Conservation (phyloP, 1,140 invertebrate species). For the Catajapyx aquilonaris region DNA sequence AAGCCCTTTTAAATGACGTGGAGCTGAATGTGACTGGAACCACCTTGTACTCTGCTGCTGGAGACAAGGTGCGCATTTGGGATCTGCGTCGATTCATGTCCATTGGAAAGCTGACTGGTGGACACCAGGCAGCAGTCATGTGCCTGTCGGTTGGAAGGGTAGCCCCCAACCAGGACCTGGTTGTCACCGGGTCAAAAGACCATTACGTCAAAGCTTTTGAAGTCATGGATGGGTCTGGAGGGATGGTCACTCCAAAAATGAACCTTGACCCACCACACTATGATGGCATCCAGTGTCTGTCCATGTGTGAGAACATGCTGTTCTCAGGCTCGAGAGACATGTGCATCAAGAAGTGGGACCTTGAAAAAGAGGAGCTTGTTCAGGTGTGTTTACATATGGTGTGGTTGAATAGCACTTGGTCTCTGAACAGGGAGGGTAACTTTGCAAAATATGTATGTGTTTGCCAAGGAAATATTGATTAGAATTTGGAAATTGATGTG, state of each 20-base stretch:
- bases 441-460: too few species aligned
- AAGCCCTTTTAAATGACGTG: conserved; percentile 47
- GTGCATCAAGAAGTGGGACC: conserved; percentile 74
- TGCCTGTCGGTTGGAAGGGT: conserved; percentile 38
- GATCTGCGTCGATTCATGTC: conserved; percentile 41
- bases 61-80: conserved; percentile 62
- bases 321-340: conserved; percentile 73
- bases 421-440: too few species aligned
- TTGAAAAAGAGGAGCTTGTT: conserved; percentile 39
- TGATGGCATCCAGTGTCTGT: conserved; percentile 66
- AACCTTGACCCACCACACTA: conserved; percentile 75
- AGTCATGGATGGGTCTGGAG: conserved; percentile 29
- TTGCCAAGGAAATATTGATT: too few species aligned
- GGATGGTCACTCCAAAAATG: conserved; percentile 34
- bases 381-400: conserved; percentile 25
- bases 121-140: conserved; percentile 70
- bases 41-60: conserved; percentile 51
- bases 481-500: too few species aligned
- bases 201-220: conserved; percentile 57
- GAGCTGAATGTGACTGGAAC: conserved; percentile 31
- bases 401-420: not conserved
- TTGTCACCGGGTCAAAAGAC: conserved; percentile 75
- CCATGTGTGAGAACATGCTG: conserved; percentile 36
- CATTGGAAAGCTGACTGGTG: conserved; percentile 54
- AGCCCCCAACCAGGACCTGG: conserved; percentile 30